phyloP scores from a whole-genome alignment of 2,797 vertebrate species.

The Coranthus polyacanthus region DNA sequence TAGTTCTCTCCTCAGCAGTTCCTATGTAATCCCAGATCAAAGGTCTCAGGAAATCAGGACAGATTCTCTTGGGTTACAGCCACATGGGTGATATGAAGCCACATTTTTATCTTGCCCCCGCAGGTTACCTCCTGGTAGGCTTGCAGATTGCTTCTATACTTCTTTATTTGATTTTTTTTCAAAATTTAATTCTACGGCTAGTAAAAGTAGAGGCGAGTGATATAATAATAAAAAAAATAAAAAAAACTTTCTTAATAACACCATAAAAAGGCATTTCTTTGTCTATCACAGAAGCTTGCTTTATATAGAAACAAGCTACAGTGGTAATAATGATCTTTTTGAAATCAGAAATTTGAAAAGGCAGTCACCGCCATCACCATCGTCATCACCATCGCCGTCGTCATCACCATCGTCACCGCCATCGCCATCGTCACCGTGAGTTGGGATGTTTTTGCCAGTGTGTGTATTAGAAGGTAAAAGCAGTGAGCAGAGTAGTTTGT shows the following conservation, averaged over 20 bases:
- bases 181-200: background rate
- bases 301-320: too few species aligned
- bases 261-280: too few species aligned
- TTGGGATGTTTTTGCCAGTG: slow-evolving; percentile 19
- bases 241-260: too few species aligned
- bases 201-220: too few species aligned
- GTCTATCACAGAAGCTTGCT: too few species aligned
- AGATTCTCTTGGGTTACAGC: slow-evolving; percentile 55
- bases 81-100: slow-evolving; percentile 33
- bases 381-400: too few species aligned
- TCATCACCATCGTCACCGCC: too few species aligned
- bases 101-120: slow-evolving; percentile 26
- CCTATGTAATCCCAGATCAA: slow-evolving; percentile 77
- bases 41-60: slow-evolving; percentile 64
- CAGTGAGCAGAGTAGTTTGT: slow-evolving; percentile 31
- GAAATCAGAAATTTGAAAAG: too few species aligned
- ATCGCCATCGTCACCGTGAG: slow-evolving; percentile 7
- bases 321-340: too few species aligned
- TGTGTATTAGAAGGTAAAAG: slow-evolving; percentile 28
- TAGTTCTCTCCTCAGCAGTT: slow-evolving; percentile 52
- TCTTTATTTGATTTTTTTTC: background rate
- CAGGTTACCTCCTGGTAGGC: slow-evolving; percentile 19
- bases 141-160: background rate
- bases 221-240: too few species aligned
- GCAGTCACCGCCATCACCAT: too few species aligned